These are phyloP conservation scores for Eupeodes corollae DNA, from an alignment of 1,140 invertebrate species.

Conservation along the genomic window DNA sequence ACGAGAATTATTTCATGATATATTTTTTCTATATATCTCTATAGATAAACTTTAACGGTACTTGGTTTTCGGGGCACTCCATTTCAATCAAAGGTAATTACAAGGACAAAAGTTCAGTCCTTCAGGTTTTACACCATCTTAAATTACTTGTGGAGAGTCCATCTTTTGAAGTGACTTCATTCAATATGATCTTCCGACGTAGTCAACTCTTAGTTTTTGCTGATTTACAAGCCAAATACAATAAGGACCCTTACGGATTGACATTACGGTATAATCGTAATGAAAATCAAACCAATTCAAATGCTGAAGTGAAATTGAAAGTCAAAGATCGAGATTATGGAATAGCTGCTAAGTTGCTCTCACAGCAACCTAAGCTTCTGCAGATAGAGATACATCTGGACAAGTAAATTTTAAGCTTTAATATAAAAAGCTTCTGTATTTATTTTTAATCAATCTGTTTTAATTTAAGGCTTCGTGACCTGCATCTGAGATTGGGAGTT, in stretches of 20 bases:
- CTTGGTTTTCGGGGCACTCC: slow-evolving; percentile 69
- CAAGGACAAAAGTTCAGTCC: slow-evolving; percentile 52
- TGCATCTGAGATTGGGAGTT: slow-evolving; percentile 52
- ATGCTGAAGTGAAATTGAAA: slow-evolving; percentile 45
- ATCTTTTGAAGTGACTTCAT: slow-evolving; percentile 53
- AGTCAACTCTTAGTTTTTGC: slow-evolving; percentile 23
- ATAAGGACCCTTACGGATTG: slow-evolving; percentile 29
- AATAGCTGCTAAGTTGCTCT: slow-evolving; percentile 30
- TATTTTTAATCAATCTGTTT: slow-evolving; percentile 1
- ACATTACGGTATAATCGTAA: slow-evolving; percentile 24
- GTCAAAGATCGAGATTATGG: slow-evolving; percentile 55
- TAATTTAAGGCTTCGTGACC: slow-evolving; percentile 50
- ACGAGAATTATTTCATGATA: too few species aligned
- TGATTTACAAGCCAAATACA: slow-evolving; percentile 27
- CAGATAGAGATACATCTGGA: slow-evolving; percentile 58
- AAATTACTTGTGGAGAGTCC: slow-evolving; percentile 58
- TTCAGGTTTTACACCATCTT: slow-evolving; percentile 48
- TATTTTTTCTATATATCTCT: not conserved
- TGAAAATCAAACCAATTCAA: slow-evolving; percentile 43
- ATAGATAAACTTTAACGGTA: slow-evolving; percentile 52
- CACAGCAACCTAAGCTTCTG: slow-evolving; percentile 21
- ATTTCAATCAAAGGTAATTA: slow-evolving; percentile 55
- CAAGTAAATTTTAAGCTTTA: slow-evolving; percentile 42
- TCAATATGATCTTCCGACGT: slow-evolving; percentile 49
- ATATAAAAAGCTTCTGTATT: not conserved